phyloP scores from a whole-genome alignment of 2,797 vertebrate species.

The Neosilurus mollespiculum region DNA sequence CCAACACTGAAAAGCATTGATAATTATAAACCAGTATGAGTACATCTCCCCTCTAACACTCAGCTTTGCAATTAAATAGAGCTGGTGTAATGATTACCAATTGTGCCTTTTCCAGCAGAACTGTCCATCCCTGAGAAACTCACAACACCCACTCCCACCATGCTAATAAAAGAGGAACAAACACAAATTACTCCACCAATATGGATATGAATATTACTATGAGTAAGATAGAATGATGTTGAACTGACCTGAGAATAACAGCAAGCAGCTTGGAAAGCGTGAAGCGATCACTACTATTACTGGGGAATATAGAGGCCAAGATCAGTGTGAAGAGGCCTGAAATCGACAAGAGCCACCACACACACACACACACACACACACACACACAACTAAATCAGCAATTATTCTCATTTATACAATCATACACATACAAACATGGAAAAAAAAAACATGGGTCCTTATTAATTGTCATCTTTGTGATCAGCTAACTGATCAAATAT shows the following conservation, averaged over 20 bases:
- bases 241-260: constrained; percentile 86
- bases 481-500: neutral
- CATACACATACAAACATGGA: neutral
- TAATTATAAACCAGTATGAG: neutral
- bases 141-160: constrained; percentile 90
- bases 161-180: constrained; percentile 69
- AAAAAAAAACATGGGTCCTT: no score
- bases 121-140: constrained; percentile 89
- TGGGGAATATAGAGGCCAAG: constrained; percentile 93
- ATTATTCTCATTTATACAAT: neutral
- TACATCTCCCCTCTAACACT: neutral
- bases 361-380: neutral
- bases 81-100: constrained; percentile 72
- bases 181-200: neutral
- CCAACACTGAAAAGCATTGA: neutral
- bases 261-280: constrained; percentile 93
- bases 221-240: neutral
- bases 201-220: constrained; percentile 41
- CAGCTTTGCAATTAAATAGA: neutral
- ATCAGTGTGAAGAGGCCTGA: constrained; percentile 93
- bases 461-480: no score
- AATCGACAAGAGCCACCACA: constrained; percentile 28
- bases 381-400: neutral
- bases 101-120: constrained; percentile 79
- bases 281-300: constrained; percentile 95